Base-by-base conservation (phyloP, 2,797 vertebrate species). In the Arrhamphus sclerolepis region DNA sequence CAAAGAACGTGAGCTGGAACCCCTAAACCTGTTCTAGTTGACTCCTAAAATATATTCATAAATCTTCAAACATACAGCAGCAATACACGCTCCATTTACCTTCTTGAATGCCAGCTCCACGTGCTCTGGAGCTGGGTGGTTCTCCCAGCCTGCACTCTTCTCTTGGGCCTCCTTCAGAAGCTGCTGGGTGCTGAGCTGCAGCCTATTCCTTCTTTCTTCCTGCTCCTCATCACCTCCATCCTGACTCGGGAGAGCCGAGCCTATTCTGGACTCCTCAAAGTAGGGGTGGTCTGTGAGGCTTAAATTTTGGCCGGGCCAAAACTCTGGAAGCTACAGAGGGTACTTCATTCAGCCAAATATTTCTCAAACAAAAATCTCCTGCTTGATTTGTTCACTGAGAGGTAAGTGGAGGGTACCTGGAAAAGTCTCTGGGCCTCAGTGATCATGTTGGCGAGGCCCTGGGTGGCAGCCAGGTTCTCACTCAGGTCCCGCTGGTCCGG, bases 361-460 rank as follows among this genome's bases (percentile, higher is more conserved):
- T 31, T 31, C 29, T 4, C 9, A 2, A 34, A 34, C 13, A 10
- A 21, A 22, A 58, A n/a, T 14, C 3, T 7, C 9, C 7, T 20
- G 13, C 6, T 29, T 18, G 3, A 4, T 24, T 18, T 34, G n/a
- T 4, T 31, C 5, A 1, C 4, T 14, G 9, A 18, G 17, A 3
- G 2, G 46, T n/a, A 19, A 13, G 20, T 4, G 21, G 28, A n/a
- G 1, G 0, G 42, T 57, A 90, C 88, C 87, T 90, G 77, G 60
- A 90, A 89, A 19, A 97, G 92, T 10, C 81, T 88, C 58, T 82
- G 85, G 24, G 92, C 93, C 83, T 96, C 94, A 0, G 77, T 89
- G 66, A 97, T 93, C 95, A 97, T 95, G 68, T 88, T 89, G 14
- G 94, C 93, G 72, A 97, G 70, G n/a, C 94, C 94, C 68, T 96